Conservation (phyloP, 2,888 invertebrate species). For the Epirrita christyi region DNA sequence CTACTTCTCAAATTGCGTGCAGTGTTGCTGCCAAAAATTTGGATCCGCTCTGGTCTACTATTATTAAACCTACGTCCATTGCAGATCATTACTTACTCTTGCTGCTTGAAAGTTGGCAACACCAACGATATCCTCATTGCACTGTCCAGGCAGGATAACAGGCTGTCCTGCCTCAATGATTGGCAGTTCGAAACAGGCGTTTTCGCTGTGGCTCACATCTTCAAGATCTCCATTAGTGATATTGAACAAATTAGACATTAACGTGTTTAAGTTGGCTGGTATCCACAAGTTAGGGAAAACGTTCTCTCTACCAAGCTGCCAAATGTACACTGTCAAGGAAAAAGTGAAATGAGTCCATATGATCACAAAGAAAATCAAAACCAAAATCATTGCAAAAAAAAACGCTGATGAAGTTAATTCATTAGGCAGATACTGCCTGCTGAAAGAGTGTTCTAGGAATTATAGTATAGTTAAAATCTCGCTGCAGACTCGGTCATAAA, state of each 20-base stretch:
- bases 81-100: constrained; percentile 50
- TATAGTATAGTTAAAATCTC: too few relatives aligned
- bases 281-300: constrained; percentile 42
- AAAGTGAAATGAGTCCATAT: not conserved
- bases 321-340: constrained; percentile 60
- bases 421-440: too few relatives aligned
- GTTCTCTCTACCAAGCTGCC: constrained; percentile 55
- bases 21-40: too few relatives aligned
- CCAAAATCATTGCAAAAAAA: too few relatives aligned
- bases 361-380: too few relatives aligned
- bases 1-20: too few relatives aligned
- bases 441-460: too few relatives aligned
- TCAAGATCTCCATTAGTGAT: constrained; percentile 45
- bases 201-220: constrained; percentile 50
- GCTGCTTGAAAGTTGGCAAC: constrained; percentile 55
- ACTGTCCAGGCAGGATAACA: constrained; percentile 64
- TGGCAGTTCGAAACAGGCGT: constrained; percentile 60
- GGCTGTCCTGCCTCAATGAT: constrained; percentile 54
- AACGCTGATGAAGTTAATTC: too few relatives aligned
- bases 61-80: too few relatives aligned
- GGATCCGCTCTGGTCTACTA: too few relatives aligned
- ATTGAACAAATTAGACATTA: constrained; percentile 43
- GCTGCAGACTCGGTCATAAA: too few relatives aligned
- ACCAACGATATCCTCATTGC: constrained; percentile 54
- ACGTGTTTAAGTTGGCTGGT: constrained; percentile 45